Percentiles rank a stretch among this genome's conserved stretches.
phyloP scores from a whole-genome alignment of 2,113 vertebrate genomes.

The Pycnonotus jocosus region DNA sequence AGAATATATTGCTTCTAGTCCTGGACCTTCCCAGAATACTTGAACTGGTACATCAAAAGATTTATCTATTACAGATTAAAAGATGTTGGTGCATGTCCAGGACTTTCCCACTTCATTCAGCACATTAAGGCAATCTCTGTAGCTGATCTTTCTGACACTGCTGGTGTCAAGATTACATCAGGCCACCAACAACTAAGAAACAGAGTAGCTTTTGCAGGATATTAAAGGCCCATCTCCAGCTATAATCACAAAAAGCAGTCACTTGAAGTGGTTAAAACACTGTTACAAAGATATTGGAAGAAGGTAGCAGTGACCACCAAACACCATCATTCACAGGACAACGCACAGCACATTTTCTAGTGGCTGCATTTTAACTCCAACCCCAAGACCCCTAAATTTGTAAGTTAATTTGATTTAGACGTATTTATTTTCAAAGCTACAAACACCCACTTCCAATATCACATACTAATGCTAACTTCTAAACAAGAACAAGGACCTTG shows the following conservation, averaged over 20 bases:
- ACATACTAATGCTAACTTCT: not conserved
- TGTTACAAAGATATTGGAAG: not conserved
- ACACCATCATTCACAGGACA: not conserved
- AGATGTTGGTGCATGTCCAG: not conserved
- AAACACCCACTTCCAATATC: not conserved
- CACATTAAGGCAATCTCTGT: not conserved
- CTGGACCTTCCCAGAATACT: not conserved
- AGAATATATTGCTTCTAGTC: not conserved
- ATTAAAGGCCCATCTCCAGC: not conserved
- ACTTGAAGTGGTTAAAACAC: not conserved
- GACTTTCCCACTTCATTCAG: not conserved
- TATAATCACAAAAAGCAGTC: not conserved
- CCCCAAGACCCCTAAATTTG: not conserved
- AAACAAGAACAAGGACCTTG: not conserved
- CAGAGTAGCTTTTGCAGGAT: not conserved
- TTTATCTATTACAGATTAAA: not conserved
- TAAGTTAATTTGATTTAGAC: not conserved
- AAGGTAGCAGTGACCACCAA: rapidly evolving
- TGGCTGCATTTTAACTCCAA: not conserved
- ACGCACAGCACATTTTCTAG: rapidly evolving
- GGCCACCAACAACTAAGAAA: not conserved
- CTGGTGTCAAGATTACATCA: not conserved
- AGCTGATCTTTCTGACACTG: not conserved
- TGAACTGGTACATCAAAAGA: not conserved
- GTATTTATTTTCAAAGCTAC: not conserved